Conservation (phyloP, 1,140 invertebrate genomes). For the Tenebrio molitor region DNA sequence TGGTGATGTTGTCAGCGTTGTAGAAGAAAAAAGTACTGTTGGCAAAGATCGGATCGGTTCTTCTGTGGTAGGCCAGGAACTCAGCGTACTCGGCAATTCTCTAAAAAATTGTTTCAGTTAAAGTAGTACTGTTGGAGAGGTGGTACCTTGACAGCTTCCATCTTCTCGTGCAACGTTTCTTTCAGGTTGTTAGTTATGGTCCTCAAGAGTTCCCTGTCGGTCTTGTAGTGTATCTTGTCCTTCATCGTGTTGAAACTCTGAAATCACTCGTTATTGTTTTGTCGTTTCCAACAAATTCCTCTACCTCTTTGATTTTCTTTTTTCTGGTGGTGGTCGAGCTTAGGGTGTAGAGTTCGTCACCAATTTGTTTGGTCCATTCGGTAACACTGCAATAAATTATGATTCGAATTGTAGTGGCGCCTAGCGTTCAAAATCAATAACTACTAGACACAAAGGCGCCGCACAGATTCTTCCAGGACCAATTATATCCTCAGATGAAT, state of each 20-base stretch:
- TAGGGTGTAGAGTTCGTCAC: constrained; percentile 50
- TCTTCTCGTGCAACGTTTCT: constrained; percentile 58
- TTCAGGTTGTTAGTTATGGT: constrained; percentile 52
- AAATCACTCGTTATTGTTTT: too few relatives aligned
- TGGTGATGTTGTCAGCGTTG: constrained; percentile 54
- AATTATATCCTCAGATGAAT: background rate
- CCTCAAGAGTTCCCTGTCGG: constrained; percentile 47
- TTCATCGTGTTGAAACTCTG: constrained; percentile 55
- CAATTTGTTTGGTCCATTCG: constrained; percentile 57
- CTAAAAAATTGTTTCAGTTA: constrained; percentile 47
- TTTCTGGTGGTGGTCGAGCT: constrained; percentile 55
- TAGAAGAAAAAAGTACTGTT: constrained; percentile 54
- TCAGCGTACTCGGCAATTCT: constrained; percentile 61
- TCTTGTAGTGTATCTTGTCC: constrained; percentile 50
- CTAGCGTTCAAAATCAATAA: constrained; percentile 42
- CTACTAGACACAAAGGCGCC: constrained; percentile 36
- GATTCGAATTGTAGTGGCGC: constrained; percentile 35
- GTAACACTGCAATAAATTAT: constrained; percentile 53
- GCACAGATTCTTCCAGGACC: constrained; percentile 35
- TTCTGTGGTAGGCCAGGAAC: constrained; percentile 59
- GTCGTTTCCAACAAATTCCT: too few relatives aligned
- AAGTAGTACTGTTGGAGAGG: background rate
- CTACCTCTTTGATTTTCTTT: constrained; percentile 53
- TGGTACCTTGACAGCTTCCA: constrained; percentile 53
- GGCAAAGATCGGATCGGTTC: constrained; percentile 46